A percentile compares a stretch with the other conserved stretches of the same genome.
Evolutionary conservation across 2,113 vertebrate species (phyloP).

Genomic region (Sebastes fasciatus): DNA sequence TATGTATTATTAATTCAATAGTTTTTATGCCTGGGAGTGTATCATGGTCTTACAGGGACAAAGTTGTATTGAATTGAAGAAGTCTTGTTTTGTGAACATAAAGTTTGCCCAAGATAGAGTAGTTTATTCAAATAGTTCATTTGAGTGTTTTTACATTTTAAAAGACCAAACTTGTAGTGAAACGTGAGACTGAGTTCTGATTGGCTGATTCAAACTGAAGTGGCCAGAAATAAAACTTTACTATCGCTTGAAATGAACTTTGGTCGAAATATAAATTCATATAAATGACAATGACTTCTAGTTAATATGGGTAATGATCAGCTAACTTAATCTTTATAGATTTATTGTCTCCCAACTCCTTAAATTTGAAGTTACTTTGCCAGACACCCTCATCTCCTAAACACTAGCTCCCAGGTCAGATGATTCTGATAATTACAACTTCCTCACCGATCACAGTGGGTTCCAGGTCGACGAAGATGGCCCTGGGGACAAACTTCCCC

Average conservation of each 20-base stretch:
- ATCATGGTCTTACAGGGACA: too few species aligned
- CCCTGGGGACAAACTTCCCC: slow-evolving; percentile 76
- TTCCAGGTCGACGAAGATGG: slow-evolving; percentile 80
- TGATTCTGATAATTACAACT: too few species aligned
- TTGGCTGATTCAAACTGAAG: slow-evolving; percentile 12
- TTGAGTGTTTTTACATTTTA: not conserved
- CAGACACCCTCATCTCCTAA: not conserved
- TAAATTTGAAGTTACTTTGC: not conserved
- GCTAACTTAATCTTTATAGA: not conserved
- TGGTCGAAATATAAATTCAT: not conserved
- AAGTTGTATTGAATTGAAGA: too few species aligned
- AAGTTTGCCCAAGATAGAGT: too few species aligned
- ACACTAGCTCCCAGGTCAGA: not conserved
- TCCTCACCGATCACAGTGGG: slow-evolving; percentile 77
- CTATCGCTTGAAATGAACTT: not conserved
- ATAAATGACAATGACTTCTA: not conserved
- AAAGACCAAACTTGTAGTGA: not conserved
- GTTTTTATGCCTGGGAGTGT: too few species aligned
- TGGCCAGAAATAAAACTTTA: not conserved
- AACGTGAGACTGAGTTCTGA: not conserved
- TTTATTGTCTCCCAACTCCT: not conserved
- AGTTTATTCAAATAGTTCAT: not conserved
- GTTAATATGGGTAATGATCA: not conserved
- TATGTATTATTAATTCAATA: too few species aligned
- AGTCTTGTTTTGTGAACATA: too few species aligned